A percentile compares a stretch with the other conserved stretches of the same genome.
Evolutionary conservation across 2,797 vertebrate species (phyloP).

Genomic region (Coregonus suidteri): DNA sequence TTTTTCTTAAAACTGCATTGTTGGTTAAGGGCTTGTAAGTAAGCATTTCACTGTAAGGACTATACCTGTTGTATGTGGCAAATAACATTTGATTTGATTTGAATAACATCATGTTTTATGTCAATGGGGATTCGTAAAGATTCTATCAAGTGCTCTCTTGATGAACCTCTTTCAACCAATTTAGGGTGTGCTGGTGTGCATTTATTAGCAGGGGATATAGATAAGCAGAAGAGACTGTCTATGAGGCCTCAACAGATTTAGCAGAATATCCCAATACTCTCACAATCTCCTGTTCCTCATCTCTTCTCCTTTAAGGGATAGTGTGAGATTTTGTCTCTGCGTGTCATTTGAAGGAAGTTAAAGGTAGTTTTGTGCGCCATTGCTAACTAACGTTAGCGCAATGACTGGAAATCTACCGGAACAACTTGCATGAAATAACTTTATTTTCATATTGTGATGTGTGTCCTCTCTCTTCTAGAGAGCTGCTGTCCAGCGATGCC

Average conservation of each 20-base stretch:
- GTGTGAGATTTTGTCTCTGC: neutral
- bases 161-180: neutral
- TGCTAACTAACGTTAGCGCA: no score
- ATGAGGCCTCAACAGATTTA: neutral
- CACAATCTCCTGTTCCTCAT: neutral
- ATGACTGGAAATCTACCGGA: neutral
- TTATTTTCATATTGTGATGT: neutral
- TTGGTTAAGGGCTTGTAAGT: no score
- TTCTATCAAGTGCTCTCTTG: neutral
- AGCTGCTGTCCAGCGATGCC: slow-evolving; percentile 88
- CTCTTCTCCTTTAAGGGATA: neutral
- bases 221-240: neutral
- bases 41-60: no score
- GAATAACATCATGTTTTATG: neutral
- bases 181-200: neutral
- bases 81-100: no score
- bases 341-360: no score
- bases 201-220: no score
- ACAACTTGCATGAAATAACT: neutral
- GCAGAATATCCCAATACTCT: neutral
- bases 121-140: neutral
- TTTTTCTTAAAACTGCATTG: no score
- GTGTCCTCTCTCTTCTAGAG: slow-evolving; percentile 71
- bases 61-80: no score
- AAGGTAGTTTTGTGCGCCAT: no score